These are phyloP conservation scores for Chironomus tepperi DNA, from an alignment of 1,140 invertebrate species.

Conservation along the genomic window DNA sequence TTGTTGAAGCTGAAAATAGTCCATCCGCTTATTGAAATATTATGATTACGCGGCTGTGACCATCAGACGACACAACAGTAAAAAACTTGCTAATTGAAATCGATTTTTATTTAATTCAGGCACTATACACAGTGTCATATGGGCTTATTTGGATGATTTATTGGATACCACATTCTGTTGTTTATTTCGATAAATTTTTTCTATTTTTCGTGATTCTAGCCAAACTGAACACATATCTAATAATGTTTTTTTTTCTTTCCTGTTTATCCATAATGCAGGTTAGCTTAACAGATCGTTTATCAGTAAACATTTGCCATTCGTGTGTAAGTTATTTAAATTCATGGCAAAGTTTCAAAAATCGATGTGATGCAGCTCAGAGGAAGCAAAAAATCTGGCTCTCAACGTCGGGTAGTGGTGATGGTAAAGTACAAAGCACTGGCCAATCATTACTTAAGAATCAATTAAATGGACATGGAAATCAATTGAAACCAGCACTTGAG, in stretches of 20 bases:
- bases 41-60: not conserved
- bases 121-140: not conserved
- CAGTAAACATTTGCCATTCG: conserved; percentile 37
- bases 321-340: conserved; percentile 40
- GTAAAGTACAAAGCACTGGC: conserved; percentile 10
- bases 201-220: not conserved
- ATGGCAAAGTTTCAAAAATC: conserved; percentile 41
- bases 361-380: conserved; percentile 35
- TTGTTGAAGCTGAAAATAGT: conserved; percentile 1
- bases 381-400: conserved; percentile 37
- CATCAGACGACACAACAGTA: not conserved
- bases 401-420: not conserved
- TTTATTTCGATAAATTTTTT: not conserved
- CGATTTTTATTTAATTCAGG: not conserved
- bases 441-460: conserved; percentile 24
- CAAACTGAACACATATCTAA: not conserved
- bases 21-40: not conserved
- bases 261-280: conserved; percentile 31
- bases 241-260: not conserved
- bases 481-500: conserved; percentile 24
- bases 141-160: conserved; percentile 7
- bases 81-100: conserved; percentile 3
- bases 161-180: no score
- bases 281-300: conserved; percentile 33
- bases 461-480: conserved; percentile 26